phyloP scores from a whole-genome alignment of 1,140 invertebrate genomes.

The Akabosia matsudoensis region DNA sequence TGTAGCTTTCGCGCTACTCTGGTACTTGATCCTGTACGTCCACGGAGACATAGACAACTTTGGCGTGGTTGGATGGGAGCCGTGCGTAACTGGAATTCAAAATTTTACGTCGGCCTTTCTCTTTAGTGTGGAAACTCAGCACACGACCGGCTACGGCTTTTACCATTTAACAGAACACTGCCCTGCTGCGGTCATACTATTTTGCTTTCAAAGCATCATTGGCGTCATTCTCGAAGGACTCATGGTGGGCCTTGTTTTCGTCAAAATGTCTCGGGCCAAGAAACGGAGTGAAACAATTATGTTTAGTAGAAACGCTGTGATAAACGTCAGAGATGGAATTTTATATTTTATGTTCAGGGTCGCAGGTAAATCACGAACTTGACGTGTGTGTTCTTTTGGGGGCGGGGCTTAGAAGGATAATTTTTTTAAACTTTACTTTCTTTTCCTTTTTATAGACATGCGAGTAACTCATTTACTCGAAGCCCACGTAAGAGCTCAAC shows the following conservation, averaged over 20 bases:
- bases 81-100: conserved; percentile 32
- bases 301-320: conserved; percentile 84
- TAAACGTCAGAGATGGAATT: conserved; percentile 76
- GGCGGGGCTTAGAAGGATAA: too few species aligned
- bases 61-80: background rate
- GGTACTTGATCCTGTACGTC: conserved; percentile 30
- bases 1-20: conserved; percentile 33
- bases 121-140: conserved; percentile 38
- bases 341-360: conserved; percentile 36
- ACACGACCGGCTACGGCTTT: conserved; percentile 39
- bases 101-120: conserved; percentile 37
- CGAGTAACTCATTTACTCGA: conserved; percentile 83
- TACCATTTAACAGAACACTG: conserved; percentile 39
- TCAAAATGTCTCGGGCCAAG: conserved; percentile 79
- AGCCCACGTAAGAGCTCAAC: conserved; percentile 78
- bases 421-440: too few species aligned
- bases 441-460: conserved; percentile 56
- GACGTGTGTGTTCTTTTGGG: too few species aligned
- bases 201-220: conserved; percentile 48
- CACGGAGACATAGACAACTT: conserved; percentile 29
- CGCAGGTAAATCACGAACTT: background rate
- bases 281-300: conserved; percentile 88
- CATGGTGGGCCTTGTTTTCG: conserved; percentile 83
- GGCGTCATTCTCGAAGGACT: conserved; percentile 75
- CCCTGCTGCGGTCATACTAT: conserved; percentile 20